Evolutionary conservation across 2,113 vertebrate species (phyloP), one percentile per base, ranked within the genome.

Genomic region (Cyanoliseus patagonus): DNA sequence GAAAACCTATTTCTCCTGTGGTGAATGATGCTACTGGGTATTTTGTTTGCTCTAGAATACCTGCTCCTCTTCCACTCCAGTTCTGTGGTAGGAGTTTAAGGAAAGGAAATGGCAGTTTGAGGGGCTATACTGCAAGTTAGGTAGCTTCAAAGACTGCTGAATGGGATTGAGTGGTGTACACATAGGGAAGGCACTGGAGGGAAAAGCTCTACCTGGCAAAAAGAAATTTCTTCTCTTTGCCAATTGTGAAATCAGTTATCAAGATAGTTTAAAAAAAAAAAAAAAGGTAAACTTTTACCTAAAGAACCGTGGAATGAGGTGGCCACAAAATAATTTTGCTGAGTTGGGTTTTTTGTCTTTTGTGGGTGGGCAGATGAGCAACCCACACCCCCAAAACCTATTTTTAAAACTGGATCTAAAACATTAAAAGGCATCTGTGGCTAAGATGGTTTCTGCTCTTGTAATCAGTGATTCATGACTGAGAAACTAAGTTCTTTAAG

Each of bases 381-480:
- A 18, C 17, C 17, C 24, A 12, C 9, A 28, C 7, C 28, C 14
- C 7, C 33, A 24, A 69, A 61, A 57, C 23, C 62, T 92, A 47
- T 79, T 89, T 91, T 78, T 79, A 59, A 94, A 86, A 24, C 24
- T 93, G 27, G 9, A 18, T 83, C 75, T 88, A 25, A 75, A 80
- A 74, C 59, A 27, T 63, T 83, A 31, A 78, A 91, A 86, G 46
- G 18, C 8, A 31, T 70, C 20, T 88, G 51, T 81, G 86, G 63
- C 39, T 66, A 6, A 81, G 61, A 31, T 77, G 69, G 72, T 78
- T 92, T 81, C 76, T 92, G 83, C 42, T 82, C 80, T 37, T 95
- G 70, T 68, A 88, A 85, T 94, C 86, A 64, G 80, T 88, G 76
- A 84, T 92, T 93, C 88, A 68, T 55, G 39, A 84, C 88, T 72